phyloP scores from a whole-genome alignment of 1,140 invertebrate species.

The Anadara kagoshimensis region DNA sequence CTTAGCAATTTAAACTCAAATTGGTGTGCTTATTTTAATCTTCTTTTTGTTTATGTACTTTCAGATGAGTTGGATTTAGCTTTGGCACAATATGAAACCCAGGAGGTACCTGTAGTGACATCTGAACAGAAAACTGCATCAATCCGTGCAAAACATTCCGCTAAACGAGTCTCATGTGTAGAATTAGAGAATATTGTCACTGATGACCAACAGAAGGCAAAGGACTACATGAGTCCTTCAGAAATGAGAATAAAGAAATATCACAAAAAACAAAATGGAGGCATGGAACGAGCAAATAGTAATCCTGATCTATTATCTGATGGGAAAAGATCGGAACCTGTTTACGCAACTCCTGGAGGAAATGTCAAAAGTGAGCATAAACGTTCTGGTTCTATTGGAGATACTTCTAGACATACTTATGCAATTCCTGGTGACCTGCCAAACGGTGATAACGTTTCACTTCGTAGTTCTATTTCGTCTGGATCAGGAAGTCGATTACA shows the following conservation, averaged over 20 bases:
- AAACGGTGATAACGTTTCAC: constrained; percentile 27
- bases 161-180: constrained; percentile 63
- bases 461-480: constrained; percentile 28
- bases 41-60: constrained; percentile 35
- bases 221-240: constrained; percentile 57
- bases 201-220: constrained; percentile 17
- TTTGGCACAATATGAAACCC: constrained; percentile 59
- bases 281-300: constrained; percentile 62
- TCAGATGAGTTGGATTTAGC: constrained; percentile 66
- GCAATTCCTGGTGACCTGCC: constrained; percentile 34
- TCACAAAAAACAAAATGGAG: constrained; percentile 37
- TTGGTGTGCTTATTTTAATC: constrained; percentile 9
- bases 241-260: constrained; percentile 60
- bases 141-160: constrained; percentile 62
- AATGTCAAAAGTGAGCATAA: constrained; percentile 11
- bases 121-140: constrained; percentile 66
- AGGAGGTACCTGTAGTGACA: constrained; percentile 14
- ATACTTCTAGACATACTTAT: constrained; percentile 13
- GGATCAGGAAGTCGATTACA: background rate
- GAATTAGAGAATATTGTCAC: constrained; percentile 58
- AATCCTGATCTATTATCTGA: constrained; percentile 60
- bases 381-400: constrained; percentile 15
- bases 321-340: constrained; percentile 37
- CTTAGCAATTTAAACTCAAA: too few relatives aligned
- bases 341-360: constrained; percentile 48